Evolutionary conservation across 1,140 invertebrate genomes (phyloP), one percentile per base, ranked within the genome.

Genomic region (Leptestheria dahalacensis): DNA sequence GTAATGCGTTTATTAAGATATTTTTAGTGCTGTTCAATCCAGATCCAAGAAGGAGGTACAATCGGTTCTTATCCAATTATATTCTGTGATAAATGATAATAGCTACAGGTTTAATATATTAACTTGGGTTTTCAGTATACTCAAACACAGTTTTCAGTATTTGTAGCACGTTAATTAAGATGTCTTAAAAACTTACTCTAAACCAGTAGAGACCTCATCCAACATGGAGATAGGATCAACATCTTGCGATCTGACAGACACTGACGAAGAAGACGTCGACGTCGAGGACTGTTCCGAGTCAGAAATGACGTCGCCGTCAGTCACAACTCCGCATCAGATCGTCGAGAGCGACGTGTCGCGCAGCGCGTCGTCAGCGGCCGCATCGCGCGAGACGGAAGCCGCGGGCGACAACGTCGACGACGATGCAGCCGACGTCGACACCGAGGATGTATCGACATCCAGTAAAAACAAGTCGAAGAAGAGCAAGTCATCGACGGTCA

Each of bases 381-480:
- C n/a, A n/a, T n/a, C 33, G 6, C 33, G 15, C 6, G 15, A 41
- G 33, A 9, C 33, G 6, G 33, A 41, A 41, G 33, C 6, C 33
- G 6, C 33, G 24, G 53, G 33, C 15, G 53, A 25, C 23, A 20
- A 25, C 9, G 53, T 29, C 26, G 53, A 55, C 1, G 53, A 55
- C 12, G 24, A 25, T 33, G 53, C 28, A 55, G 53, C 18, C 10
- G 53, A 33, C 24, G 53, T 29, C 1, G 53, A 29, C 1, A 28
- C 28, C 23, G 53, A 18, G 12, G 53, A 9, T 1, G 52, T 18
- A 12, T 20, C 26, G 11, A 26, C 24, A 6, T 9, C 21, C 11
- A 33, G 53, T 29, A 33, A 26, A 55, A 20, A 21, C 23, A 55
- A 55, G 15, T 41, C 53, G 53, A 55, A 29, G 28, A 55, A 55